phyloP scores from a whole-genome alignment of 2,888 invertebrate genomes.

The Romanomermis culicivorax region DNA sequence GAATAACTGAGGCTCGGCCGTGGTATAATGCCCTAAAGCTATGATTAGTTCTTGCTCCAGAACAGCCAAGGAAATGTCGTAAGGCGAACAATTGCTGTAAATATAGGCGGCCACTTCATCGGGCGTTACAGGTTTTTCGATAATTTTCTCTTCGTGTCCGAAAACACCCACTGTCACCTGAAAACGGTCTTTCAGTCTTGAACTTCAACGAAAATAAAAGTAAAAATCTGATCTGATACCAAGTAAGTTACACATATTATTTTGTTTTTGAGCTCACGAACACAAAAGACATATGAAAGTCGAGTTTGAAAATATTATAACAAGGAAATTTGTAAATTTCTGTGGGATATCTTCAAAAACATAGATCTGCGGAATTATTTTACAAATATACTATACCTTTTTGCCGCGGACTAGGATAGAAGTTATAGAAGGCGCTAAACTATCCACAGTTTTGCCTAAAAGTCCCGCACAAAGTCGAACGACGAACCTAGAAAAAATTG shows the following conservation, averaged over 20 bases:
- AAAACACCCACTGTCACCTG: constrained; percentile 74
- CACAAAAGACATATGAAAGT: neutral
- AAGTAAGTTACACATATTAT: neutral
- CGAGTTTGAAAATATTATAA: too few species aligned
- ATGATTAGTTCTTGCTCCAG: constrained; percentile 77
- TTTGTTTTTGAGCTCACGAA: neutral
- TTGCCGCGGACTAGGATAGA: constrained; percentile 91
- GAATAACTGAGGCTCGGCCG: constrained; percentile 77
- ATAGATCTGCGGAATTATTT: too few species aligned
- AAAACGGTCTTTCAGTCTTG: too few species aligned
- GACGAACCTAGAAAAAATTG: constrained; percentile 2
- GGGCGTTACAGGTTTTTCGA: constrained; percentile 91
- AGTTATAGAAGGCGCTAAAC: constrained; percentile 92
- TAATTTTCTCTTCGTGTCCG: constrained; percentile 78
- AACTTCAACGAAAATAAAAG: neutral
- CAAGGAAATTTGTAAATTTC: too few species aligned
- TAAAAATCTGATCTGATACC: neutral
- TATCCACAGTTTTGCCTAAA: constrained; percentile 80
- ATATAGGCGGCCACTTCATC: constrained; percentile 76
- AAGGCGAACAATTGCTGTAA: constrained; percentile 53
- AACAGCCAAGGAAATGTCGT: constrained; percentile 68
- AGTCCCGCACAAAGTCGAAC: constrained; percentile 78
- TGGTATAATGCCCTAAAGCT: constrained; percentile 76
- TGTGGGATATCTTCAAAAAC: too few species aligned
- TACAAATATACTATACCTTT: too few species aligned